A percentile compares a stretch with the other conserved stretches of the same genome.
Evolutionary conservation across 2,113 vertebrate genomes (phyloP).

Genomic region (Amphilophus citrinellus): DNA sequence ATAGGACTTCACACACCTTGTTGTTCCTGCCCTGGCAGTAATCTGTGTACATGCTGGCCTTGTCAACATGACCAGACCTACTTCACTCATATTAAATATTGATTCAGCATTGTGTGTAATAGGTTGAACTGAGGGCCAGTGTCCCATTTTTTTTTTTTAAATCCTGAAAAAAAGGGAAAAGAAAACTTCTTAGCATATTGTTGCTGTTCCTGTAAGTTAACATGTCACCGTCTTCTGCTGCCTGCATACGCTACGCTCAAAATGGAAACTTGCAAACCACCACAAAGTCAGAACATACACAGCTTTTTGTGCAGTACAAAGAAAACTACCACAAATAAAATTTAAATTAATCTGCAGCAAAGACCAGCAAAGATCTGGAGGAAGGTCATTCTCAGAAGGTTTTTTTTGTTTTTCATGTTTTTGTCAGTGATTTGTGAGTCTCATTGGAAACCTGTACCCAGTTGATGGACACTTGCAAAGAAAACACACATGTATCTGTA

Average conservation of each 20-base stretch:
- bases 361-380: not conserved
- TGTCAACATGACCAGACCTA: not conserved
- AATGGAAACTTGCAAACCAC: not conserved
- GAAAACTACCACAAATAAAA: not conserved
- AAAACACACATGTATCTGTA: not conserved
- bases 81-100: not conserved
- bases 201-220: not conserved
- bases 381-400: no score
- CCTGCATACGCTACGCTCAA: not conserved
- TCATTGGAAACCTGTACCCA: not conserved
- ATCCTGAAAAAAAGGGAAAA: not conserved
- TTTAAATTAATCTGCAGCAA: not conserved
- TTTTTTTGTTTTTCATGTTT: no score
- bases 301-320: not conserved
- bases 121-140: not conserved
- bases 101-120: slow-evolving; percentile 2
- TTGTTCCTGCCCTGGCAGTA: not conserved
- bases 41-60: not conserved
- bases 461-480: not conserved
- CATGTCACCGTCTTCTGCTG: not conserved
- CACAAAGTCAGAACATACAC: not conserved
- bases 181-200: no score
- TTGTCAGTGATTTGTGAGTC: not conserved
- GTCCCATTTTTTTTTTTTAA: not conserved
- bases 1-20: not conserved